Conservation (phyloP, 2,888 invertebrate species). For the Lasioglossum lativentre region DNA sequence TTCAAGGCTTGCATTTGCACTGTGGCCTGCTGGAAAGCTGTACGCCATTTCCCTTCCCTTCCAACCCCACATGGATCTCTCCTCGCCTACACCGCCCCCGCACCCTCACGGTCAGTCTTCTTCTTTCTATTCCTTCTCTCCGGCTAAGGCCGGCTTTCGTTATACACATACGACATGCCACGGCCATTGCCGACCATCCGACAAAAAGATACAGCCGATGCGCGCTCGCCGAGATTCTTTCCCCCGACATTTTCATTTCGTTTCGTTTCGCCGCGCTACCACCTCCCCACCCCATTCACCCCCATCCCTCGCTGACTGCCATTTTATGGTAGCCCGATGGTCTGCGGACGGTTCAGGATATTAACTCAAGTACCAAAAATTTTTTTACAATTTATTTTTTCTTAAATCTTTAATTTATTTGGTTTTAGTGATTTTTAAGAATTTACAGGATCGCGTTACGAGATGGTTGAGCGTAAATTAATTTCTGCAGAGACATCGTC, state of each 20-base stretch:
- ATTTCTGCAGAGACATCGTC: no score
- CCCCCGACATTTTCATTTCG: conserved; percentile 53
- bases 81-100: not conserved
- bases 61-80: not conserved
- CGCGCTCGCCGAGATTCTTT: conserved; percentile 50
- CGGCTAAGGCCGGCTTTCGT: conserved; percentile 58
- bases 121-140: conserved; percentile 56
- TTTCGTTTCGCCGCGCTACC: conserved; percentile 20
- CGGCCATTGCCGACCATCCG: conserved; percentile 55
- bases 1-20: conserved; percentile 77
- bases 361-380: not conserved
- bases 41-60: conserved; percentile 37
- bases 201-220: conserved; percentile 60
- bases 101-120: conserved; percentile 48
- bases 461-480: no score
- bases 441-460: no score
- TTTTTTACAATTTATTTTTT: no score
- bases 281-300: not conserved
- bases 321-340: not conserved
- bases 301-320: not conserved
- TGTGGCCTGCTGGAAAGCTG: conserved; percentile 64
- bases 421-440: no score
- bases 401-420: no score
- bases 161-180: conserved; percentile 55
- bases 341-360: not conserved